Evolutionary conservation across 53 echinoderm and acorn worm species (phyloP), one percentile per base, ranked within the genome.

Genomic region (Stichopus horrens): DNA sequence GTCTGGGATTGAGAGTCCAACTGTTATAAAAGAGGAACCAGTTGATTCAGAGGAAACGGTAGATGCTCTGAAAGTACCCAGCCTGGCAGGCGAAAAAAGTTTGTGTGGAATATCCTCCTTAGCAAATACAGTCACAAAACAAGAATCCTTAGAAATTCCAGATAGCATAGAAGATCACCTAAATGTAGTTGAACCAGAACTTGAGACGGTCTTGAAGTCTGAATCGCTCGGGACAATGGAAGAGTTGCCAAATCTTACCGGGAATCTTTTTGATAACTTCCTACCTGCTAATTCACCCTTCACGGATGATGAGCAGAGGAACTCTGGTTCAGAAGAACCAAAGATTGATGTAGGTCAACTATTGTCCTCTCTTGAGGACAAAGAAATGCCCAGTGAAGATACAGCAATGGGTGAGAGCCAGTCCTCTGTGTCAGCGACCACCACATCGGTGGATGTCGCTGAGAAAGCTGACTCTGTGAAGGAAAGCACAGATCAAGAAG

Each of bases 291-390:
- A 87, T 75, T 87, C 87, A 20, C 87, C 87, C 19, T 87, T 87
- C 58, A 87, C 87, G 7, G 87, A 87, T 87, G 87, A 87, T 68
- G 87, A 87, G 37, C 87, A 87, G 74, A 85, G 68, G 65, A 63
- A 59, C 23, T 85, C 85, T 59, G 85, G 67, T 18, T 85, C 85
- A 10, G 85, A 85, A 66, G 85, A 85, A 37, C 85, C 85, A 21
- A 75, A 74, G 73, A 87, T 87, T 21, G 87, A 87, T 68, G 87
- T 87, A 53, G 57, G 51, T 19, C 74, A 87, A 57, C 55, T 74
- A 20, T 10, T 87, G 87, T 74, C 74, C n/a, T 55, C 74, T 4
- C 55, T 87, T 20, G 87, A 87, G 54, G 87, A 87, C 53, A 87
- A 74, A 57, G 87, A 87, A 21, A 51, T 23, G 16, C 52, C 55